These are phyloP conservation scores for Idaea aversata DNA, from an alignment of 2,888 invertebrate species.

Conservation along the genomic window DNA sequence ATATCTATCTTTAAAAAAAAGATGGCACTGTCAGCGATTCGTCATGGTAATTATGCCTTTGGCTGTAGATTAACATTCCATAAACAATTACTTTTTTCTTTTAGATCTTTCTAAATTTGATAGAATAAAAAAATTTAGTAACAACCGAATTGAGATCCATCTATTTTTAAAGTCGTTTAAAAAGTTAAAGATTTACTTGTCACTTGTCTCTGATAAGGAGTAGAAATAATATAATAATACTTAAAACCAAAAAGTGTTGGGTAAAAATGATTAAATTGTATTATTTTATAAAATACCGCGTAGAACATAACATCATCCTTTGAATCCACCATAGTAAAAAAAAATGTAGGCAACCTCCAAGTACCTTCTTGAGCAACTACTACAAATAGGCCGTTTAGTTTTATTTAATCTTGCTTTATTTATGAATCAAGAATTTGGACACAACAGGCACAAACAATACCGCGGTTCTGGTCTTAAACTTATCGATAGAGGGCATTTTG, in stretches of 20 bases:
- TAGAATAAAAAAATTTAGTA: no score
- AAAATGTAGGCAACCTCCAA: background rate
- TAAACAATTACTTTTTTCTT: background rate
- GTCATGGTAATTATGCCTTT: background rate
- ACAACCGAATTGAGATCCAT: no score
- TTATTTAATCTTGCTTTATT: background rate
- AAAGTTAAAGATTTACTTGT: no score
- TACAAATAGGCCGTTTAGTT: background rate
- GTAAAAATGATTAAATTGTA: background rate
- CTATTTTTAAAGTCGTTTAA: no score
- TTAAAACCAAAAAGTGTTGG: background rate
- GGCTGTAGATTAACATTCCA: slow-evolving; percentile 71
- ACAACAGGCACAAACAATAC: no score
- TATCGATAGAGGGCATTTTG: no score
- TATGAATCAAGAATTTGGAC: background rate
- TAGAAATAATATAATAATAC: background rate
- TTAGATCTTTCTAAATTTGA: background rate
- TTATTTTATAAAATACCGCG: background rate
- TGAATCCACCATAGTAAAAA: background rate
- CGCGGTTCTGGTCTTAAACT: no score
- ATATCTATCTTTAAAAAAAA: background rate
- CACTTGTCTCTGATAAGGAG: background rate
- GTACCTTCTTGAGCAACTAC: background rate
- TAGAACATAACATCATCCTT: background rate
- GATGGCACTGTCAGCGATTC: background rate